phyloP scores from a whole-genome alignment of 2,113 vertebrate species.

The Petromus typicus region DNA sequence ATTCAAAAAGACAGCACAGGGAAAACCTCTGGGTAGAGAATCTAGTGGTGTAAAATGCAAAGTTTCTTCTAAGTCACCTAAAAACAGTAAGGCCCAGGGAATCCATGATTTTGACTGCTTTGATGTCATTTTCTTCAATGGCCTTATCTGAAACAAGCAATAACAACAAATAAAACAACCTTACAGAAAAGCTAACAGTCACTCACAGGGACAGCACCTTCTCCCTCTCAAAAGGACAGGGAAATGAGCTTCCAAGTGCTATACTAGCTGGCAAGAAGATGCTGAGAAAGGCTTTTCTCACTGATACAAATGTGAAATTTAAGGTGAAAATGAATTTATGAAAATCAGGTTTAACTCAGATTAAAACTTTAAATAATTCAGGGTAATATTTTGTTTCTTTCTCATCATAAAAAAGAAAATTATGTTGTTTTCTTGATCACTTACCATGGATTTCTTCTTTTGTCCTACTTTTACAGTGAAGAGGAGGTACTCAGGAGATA shows the following conservation, averaged over 20 bases:
- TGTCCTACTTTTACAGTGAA: not conserved
- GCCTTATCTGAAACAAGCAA: not conserved
- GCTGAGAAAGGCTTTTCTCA: not conserved
- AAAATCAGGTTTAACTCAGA: constrained; percentile 12
- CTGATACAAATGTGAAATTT: not conserved
- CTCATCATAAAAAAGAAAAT: not conserved
- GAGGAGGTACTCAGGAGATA: not conserved
- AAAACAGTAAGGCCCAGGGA: no score
- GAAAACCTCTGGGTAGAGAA: not conserved
- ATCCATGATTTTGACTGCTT: no score
- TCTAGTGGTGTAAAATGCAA: not conserved
- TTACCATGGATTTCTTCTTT: not conserved
- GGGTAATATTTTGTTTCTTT: not conserved
- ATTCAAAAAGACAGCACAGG: no score
- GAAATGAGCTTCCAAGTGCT: not conserved
- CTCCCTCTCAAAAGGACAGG: not conserved
- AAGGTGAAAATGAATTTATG: constrained; percentile 7
- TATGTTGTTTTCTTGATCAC: not conserved
- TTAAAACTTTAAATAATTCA: constrained; percentile 14
- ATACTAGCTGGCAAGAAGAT: not conserved
- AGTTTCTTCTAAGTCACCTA: not conserved
- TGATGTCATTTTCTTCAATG: not conserved
- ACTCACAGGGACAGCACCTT: not conserved
- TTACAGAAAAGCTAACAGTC: not conserved
- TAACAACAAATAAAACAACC: not conserved